Evolutionary conservation across 2,888 invertebrate species (phyloP).

Genomic region (Meiosimyza decipiens): DNA sequence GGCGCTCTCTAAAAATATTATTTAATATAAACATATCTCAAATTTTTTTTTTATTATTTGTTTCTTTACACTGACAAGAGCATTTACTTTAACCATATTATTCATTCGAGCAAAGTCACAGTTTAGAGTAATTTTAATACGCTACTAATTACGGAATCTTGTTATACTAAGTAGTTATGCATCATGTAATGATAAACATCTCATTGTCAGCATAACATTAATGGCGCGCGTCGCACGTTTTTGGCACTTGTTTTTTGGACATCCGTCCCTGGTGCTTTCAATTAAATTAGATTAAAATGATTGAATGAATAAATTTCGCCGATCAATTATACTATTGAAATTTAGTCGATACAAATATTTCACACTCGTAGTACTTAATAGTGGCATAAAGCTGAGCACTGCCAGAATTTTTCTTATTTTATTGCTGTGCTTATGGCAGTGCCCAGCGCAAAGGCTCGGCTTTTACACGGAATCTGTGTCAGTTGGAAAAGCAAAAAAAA

Average conservation of each 20-base stretch:
- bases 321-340: conserved; percentile 48
- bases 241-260: neutral
- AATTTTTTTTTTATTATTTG: no score
- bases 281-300: conserved; percentile 37
- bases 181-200: no score
- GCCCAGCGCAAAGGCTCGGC: neutral
- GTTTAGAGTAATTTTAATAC: no score
- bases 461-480: neutral
- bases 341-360: conserved; percentile 46
- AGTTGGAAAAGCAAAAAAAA: neutral
- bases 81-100: no score
- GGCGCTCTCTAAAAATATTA: no score
- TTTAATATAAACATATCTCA: no score
- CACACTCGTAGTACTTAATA: neutral
- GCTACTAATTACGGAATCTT: no score
- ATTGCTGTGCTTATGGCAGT: neutral
- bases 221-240: neutral
- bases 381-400: neutral
- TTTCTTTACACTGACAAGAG: no score
- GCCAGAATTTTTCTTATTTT: neutral
- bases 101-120: no score
- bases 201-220: neutral
- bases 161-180: no score
- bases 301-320: conserved; percentile 9
- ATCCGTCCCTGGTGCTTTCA: conserved; percentile 22